Evolutionary conservation across 2,888 invertebrate species (phyloP).

Genomic region (Spisula solida): DNA sequence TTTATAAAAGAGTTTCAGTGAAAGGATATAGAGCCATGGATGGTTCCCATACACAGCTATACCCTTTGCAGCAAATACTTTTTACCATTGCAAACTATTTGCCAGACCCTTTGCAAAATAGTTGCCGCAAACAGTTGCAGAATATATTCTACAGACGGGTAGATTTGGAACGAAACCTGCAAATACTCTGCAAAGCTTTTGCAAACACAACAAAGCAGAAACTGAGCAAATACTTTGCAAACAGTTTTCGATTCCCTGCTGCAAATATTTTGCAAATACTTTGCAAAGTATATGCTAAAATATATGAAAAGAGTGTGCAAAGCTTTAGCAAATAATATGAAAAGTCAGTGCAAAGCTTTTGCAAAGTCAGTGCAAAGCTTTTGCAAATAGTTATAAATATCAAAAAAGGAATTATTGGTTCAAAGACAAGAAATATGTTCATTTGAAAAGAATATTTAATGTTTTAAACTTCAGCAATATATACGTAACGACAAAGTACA

Average conservation of each 20-base stretch:
- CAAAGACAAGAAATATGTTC: background rate
- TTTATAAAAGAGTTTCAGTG: too few relatives aligned
- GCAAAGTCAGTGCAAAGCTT: background rate
- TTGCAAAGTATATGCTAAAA: background rate
- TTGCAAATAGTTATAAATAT: background rate
- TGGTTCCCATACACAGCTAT: background rate
- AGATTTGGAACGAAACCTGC: background rate
- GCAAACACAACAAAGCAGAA: background rate
- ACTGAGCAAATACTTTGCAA: background rate
- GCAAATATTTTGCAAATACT: background rate
- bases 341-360: background rate
- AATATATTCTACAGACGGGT: background rate
- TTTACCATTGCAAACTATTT: background rate
- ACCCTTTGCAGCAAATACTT: background rate
- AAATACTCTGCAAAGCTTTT: background rate
- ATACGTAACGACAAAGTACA: background rate
- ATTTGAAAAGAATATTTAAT: background rate
- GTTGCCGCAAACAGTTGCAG: background rate
- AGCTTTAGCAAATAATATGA: background rate
- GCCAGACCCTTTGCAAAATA: background rate
- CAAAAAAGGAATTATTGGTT: background rate
- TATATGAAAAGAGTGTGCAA: background rate
- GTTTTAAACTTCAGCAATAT: background rate
- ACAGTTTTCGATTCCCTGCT: background rate
- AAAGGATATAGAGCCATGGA: too few relatives aligned